Evolutionary conservation across 2,113 vertebrate species (phyloP).

Genomic region (Rhabdornis inornatus): DNA sequence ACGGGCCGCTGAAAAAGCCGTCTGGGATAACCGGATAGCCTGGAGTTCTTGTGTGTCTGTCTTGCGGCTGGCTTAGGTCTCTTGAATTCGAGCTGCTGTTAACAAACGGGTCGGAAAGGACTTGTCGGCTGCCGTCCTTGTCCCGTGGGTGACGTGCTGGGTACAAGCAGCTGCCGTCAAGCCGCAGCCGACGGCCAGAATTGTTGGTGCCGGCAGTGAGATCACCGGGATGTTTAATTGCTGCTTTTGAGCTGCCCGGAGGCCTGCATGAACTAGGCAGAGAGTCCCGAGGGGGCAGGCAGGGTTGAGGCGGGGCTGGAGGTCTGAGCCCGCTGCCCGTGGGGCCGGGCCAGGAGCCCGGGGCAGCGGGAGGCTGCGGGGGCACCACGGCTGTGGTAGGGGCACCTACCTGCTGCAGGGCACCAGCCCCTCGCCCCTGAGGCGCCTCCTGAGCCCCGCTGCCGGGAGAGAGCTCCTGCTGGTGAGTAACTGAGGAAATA

Average conservation of each 20-base stretch:
- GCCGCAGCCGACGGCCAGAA: neutral
- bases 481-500: neutral
- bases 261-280: neutral
- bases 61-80: neutral
- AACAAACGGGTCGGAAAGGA: neutral
- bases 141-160: neutral
- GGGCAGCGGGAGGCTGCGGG: neutral
- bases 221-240: neutral
- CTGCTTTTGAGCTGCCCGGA: neutral
- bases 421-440: fast-evolving
- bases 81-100: neutral
- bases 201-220: neutral
- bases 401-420: fast-evolving
- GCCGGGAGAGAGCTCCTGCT: neutral
- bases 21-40: fast-evolving
- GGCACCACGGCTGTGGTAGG: too few relatives aligned
- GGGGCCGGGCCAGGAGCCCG: neutral
- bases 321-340: neutral
- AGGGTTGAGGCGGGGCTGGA: neutral
- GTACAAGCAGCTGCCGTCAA: neutral
- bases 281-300: neutral
- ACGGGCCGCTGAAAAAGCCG: fast-evolving
- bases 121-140: neutral
- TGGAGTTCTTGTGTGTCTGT: neutral
- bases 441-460: neutral